phyloP scores from a whole-genome alignment of 1,140 invertebrate species.

The Procambarus virginalis region DNA sequence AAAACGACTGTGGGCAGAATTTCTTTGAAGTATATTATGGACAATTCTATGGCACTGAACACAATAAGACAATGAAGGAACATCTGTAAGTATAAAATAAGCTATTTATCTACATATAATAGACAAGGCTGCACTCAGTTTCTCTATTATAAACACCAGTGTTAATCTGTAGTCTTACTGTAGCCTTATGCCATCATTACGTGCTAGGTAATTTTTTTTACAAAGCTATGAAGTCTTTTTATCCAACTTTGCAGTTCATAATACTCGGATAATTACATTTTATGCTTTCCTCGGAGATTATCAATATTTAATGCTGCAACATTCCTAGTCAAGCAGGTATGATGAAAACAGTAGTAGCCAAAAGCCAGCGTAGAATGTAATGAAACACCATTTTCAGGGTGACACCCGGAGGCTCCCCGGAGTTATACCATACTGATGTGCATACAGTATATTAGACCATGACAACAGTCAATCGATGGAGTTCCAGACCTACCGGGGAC shows the following conservation, averaged over 20 bases:
- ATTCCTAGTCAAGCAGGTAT: no score
- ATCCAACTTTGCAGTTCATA: background rate
- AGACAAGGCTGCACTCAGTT: conserved; percentile 12
- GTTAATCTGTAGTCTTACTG: background rate
- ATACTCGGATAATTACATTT: background rate
- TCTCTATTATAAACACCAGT: background rate
- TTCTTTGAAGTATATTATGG: background rate
- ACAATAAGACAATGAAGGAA: background rate
- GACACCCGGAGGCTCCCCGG: no score
- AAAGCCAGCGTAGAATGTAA: no score
- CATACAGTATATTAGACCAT: no score
- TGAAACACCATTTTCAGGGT: no score
- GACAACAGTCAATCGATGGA: no score
- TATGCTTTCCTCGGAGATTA: background rate
- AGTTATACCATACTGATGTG: no score
- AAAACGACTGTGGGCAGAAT: background rate
- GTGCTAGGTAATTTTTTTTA: background rate
- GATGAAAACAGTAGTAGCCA: no score
- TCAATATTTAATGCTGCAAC: no score
- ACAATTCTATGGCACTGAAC: background rate
- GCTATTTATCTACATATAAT: conserved; percentile 6
- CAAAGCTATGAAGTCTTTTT: conserved; percentile 13
- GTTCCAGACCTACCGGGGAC: no score
- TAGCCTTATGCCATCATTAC: background rate
- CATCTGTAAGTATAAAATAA: conserved; percentile 8